phyloP scores from a whole-genome alignment of 1,140 invertebrate species.

The Eumaeus atala region DNA sequence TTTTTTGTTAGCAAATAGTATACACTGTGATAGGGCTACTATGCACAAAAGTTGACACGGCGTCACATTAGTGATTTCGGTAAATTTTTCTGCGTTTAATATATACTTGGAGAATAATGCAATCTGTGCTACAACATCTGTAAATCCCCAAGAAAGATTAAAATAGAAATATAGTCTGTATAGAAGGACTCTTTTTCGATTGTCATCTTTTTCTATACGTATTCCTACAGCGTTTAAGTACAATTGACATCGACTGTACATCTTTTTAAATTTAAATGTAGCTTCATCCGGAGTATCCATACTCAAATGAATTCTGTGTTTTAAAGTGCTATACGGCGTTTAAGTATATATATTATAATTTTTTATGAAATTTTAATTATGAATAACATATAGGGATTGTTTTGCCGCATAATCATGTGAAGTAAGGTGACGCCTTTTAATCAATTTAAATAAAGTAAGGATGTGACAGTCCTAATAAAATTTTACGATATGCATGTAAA shows the following conservation, averaged over 20 bases:
- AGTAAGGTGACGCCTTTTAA: neutral
- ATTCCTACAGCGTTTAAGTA: neutral
- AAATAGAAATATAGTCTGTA: neutral
- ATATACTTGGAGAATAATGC: neutral
- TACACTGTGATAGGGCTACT: neutral
- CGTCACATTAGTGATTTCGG: neutral
- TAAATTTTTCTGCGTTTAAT: neutral
- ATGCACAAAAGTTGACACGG: neutral
- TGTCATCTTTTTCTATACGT: neutral
- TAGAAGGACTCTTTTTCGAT: neutral
- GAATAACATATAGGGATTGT: too few species aligned
- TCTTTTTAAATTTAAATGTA: neutral
- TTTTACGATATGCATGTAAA: too few species aligned
- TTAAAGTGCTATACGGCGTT: too few species aligned
- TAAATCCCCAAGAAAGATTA: neutral
- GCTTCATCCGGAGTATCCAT: neutral
- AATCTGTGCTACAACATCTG: neutral
- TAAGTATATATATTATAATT: too few species aligned
- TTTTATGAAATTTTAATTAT: too few species aligned
- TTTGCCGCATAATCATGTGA: neutral
- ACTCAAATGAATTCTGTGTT: neutral
- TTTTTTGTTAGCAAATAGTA: neutral
- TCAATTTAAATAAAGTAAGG: too few species aligned
- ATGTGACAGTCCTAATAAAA: too few species aligned
- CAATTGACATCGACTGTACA: neutral